These are phyloP conservation scores for Pachyseris speciosa DNA, from an alignment of 64 coral and sea anemone genomes.

Conservation along the genomic window DNA sequence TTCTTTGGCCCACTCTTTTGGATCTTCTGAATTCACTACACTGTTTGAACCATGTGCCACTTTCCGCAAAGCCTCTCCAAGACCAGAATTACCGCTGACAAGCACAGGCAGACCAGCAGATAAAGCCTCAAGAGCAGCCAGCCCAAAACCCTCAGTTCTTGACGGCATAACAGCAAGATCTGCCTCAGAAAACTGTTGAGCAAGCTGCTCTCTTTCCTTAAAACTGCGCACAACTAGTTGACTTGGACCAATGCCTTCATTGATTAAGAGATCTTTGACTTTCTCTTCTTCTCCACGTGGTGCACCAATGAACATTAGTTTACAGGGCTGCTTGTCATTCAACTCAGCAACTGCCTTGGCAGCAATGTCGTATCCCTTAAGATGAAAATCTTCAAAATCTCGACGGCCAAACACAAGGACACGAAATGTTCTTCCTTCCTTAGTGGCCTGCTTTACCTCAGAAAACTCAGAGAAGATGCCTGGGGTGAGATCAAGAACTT, in stretches of 20 bases:
- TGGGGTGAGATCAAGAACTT: neutral
- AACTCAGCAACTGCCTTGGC: conserved; percentile 14
- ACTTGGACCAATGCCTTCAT: neutral
- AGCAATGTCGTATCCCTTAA: neutral
- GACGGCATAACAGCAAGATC: conserved; percentile 28
- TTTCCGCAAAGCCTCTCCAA: neutral
- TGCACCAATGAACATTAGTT: neutral
- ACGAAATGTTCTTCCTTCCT: neutral
- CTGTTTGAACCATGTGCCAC: neutral
- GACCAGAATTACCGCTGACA: conserved; percentile 23
- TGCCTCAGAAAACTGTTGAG: neutral
- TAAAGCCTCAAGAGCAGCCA: conserved; percentile 22
- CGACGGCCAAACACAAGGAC: conserved; percentile 7
- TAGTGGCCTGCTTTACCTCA: neutral
- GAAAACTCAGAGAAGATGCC: conserved; percentile 22
- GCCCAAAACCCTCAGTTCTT: conserved; percentile 13
- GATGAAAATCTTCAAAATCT: neutral
- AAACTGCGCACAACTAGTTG: neutral
- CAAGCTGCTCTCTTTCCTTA: neutral
- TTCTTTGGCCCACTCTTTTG: neutral
- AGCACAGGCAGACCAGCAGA: conserved; percentile 21
- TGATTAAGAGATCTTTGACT: neutral
- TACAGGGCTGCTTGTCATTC: neutral
- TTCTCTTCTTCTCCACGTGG: neutral
- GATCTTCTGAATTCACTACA: neutral